phyloP scores from a whole-genome alignment of 1,140 invertebrate species.

The Diachasmimorpha longicaudata region DNA sequence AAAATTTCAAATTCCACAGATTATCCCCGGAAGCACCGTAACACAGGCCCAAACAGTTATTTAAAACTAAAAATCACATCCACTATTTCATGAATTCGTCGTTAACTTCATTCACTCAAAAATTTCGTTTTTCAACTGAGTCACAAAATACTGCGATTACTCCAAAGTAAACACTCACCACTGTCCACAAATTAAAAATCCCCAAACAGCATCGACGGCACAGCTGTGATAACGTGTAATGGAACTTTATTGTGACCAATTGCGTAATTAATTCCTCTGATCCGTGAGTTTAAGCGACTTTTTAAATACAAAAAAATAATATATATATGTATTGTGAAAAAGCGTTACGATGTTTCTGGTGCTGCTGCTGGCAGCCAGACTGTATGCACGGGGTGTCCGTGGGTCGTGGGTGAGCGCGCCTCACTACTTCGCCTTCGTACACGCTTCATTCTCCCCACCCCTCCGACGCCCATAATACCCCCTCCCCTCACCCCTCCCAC shows the following conservation, averaged over 20 bases:
- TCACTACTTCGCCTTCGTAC: constrained; percentile 1
- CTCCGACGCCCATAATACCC: neutral
- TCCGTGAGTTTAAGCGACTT: neutral
- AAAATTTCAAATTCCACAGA: neutral
- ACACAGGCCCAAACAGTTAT: neutral
- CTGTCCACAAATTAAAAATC: neutral
- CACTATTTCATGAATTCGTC: neutral
- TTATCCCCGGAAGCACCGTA: neutral
- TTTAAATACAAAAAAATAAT: constrained; percentile 4
- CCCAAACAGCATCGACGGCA: neutral
- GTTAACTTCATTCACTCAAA: too few relatives aligned
- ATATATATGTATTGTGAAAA: neutral
- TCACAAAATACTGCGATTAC: too few relatives aligned
- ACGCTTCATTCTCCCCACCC: constrained; percentile 4
- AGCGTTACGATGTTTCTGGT: constrained; percentile 13
- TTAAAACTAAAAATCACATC: neutral
- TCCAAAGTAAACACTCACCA: too few relatives aligned
- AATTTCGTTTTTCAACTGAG: too few relatives aligned
- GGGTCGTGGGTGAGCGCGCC: constrained; percentile 24
- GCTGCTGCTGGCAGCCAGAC: constrained; percentile 28
- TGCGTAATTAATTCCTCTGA: neutral
- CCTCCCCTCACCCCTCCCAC: neutral
- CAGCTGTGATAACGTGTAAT: neutral
- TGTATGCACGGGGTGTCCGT: constrained; percentile 23
- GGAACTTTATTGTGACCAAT: neutral